These are phyloP conservation scores for Disparrhopalites patrizii DNA, from an alignment of 2,888 invertebrate species.

Conservation along the genomic window DNA sequence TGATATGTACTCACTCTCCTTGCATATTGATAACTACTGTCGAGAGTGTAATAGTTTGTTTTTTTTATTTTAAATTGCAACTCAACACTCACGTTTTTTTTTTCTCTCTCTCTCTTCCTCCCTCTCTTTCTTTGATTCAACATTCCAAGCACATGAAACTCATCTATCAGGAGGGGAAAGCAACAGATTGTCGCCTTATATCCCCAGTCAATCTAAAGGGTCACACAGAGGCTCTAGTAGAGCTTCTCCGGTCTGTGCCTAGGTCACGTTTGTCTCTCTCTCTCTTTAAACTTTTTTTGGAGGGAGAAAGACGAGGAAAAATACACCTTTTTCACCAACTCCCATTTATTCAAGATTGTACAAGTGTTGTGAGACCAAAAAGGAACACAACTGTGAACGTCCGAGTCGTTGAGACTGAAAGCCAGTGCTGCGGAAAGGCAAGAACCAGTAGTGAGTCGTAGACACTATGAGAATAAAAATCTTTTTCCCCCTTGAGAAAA, in stretches of 20 bases:
- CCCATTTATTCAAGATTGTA: too few relatives aligned
- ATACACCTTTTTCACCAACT: too few relatives aligned
- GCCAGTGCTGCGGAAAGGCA: not conserved
- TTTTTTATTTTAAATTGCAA: slow-evolving; percentile 32
- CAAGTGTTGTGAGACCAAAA: too few relatives aligned
- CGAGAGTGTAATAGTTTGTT: too few relatives aligned
- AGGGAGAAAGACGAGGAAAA: too few relatives aligned
- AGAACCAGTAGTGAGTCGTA: not conserved
- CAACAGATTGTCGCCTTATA: slow-evolving; percentile 31
- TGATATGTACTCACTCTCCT: slow-evolving; percentile 33
- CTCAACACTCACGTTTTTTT: slow-evolving; percentile 24
- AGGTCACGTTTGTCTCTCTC: slow-evolving; percentile 21
- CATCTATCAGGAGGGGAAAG: slow-evolving; percentile 28
- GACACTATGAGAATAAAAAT: not conserved
- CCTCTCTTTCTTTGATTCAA: slow-evolving; percentile 9
- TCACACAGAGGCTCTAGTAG: slow-evolving; percentile 16
- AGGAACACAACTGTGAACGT: too few relatives aligned
- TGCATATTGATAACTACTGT: slow-evolving; percentile 37
- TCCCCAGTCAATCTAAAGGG: not conserved
- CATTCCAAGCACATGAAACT: slow-evolving; percentile 26
- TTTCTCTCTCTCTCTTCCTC: not conserved
- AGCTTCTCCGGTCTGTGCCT: slow-evolving; percentile 13
- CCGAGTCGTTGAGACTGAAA: too few relatives aligned
- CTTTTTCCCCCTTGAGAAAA: too few relatives aligned
- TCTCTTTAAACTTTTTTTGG: slow-evolving; percentile 2